Conservation (phyloP, 2,888 invertebrate species). For the Rutpela maculata region DNA sequence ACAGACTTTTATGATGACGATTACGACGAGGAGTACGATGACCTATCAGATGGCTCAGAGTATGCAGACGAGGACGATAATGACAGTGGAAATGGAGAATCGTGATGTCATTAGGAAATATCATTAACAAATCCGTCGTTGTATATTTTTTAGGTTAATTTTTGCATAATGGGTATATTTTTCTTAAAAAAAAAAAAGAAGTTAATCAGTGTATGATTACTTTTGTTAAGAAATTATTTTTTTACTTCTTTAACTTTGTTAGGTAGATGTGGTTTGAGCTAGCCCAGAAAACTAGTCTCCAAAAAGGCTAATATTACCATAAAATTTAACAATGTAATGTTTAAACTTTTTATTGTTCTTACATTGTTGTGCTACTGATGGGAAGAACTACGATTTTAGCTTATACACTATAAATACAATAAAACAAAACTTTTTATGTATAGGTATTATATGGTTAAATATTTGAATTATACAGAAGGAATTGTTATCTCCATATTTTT, state of each 20-base stretch:
- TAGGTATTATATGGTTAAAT: background rate
- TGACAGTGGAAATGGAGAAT: slow-evolving; percentile 94
- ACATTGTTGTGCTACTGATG: background rate
- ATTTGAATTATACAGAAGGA: background rate
- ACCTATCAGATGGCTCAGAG: slow-evolving; percentile 82
- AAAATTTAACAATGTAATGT: too few species aligned
- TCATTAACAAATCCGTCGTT: slow-evolving; percentile 26
- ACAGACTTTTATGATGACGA: slow-evolving; percentile 98
- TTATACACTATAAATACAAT: too few species aligned
- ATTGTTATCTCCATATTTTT: background rate
- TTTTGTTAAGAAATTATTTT: slow-evolving; percentile 29
- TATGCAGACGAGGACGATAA: slow-evolving; percentile 90
- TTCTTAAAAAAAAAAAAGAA: slow-evolving; percentile 27
- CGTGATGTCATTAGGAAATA: slow-evolving; percentile 77
- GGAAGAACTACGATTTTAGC: background rate
- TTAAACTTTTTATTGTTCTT: background rate
- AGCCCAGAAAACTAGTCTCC: background rate
- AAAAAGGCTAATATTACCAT: background rate
- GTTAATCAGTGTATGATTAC: slow-evolving; percentile 33
- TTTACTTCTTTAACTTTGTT: slow-evolving; percentile 22
- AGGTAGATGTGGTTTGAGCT: slow-evolving; percentile 35
- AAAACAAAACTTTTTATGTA: background rate
- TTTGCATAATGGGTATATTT: slow-evolving; percentile 34
- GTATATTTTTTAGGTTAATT: slow-evolving; percentile 44
- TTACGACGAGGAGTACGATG: slow-evolving; percentile 83